A percentile compares a stretch with the other conserved stretches of the same genome.
These are phyloP conservation scores for Dipus sagitta DNA, from an alignment of 2,797 vertebrate genomes.

Conservation along the genomic window DNA sequence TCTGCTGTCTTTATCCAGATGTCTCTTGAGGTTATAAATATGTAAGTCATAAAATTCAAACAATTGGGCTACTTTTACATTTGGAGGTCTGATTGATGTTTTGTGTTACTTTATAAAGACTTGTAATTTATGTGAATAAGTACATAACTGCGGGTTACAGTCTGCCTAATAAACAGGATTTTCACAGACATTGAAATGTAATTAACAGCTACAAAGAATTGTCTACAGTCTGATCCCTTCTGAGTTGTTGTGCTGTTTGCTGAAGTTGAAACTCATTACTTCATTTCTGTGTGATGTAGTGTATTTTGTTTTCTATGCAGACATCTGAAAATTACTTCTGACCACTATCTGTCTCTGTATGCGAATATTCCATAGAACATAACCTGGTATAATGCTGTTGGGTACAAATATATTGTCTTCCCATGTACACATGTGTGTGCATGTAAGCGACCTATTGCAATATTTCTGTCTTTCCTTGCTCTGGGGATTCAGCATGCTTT, in stretches of 20 bases:
- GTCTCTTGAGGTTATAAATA: slow-evolving; percentile 60
- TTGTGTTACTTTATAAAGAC: slow-evolving; percentile 53
- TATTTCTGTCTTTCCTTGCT: neutral
- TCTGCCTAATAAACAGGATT: slow-evolving; percentile 62
- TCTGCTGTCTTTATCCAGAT: slow-evolving; percentile 1
- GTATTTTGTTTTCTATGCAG: neutral
- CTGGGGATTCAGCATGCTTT: accelerated
- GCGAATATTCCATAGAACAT: neutral
- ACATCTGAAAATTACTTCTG: slow-evolving; percentile 26
- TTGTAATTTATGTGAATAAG: slow-evolving; percentile 50
- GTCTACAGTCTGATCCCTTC: slow-evolving; percentile 25
- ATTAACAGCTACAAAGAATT: slow-evolving; percentile 45
- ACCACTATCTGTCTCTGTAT: neutral
- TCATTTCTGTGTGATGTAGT: slow-evolving; percentile 44
- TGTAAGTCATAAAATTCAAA: slow-evolving; percentile 8
- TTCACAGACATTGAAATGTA: slow-evolving; percentile 65
- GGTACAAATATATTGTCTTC: slow-evolving; percentile 41
- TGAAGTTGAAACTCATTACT: slow-evolving; percentile 32
- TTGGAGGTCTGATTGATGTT: slow-evolving; percentile 56
- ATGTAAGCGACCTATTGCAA: accelerated
- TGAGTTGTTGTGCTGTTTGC: slow-evolving; percentile 42
- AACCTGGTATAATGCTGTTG: neutral
- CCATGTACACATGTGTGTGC: accelerated
- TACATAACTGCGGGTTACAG: slow-evolving; percentile 51
- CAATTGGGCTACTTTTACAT: slow-evolving; percentile 45